Percentiles rank a stretch among this genome's conserved stretches.
Conservation (phyloP, 2,113 vertebrate genomes). For the Hyaena hyaena region DNA sequence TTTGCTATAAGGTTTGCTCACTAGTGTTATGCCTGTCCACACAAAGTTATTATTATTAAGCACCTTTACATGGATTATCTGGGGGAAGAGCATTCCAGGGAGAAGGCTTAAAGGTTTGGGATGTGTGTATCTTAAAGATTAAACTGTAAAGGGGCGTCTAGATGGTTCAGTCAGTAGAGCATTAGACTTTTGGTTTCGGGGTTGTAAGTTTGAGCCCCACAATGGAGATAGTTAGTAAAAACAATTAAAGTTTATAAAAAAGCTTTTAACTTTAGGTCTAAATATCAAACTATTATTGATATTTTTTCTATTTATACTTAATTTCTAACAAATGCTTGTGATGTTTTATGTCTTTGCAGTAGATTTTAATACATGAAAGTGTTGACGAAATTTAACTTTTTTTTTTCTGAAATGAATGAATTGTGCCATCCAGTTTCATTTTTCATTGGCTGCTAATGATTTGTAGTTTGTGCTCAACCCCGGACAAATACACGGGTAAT, state of each 20-base stretch:
- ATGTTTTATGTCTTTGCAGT: background rate
- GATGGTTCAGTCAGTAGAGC: too few relatives aligned
- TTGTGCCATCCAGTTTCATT: background rate
- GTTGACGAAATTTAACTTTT: background rate
- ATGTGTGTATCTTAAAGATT: background rate
- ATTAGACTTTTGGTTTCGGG: too few relatives aligned
- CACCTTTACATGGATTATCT: background rate
- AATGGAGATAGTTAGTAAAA: too few relatives aligned
- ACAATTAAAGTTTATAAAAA: background rate
- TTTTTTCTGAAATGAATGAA: constrained; percentile 24
- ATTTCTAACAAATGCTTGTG: constrained; percentile 5
- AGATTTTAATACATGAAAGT: background rate
- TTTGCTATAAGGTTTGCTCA: background rate
- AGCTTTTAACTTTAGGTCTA: background rate
- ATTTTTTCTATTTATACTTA: background rate
- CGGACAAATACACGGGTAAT: background rate
- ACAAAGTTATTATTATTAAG: background rate
- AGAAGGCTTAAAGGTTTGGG: background rate
- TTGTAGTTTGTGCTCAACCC: background rate
- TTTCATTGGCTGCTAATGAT: background rate
- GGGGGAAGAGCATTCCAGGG: background rate
- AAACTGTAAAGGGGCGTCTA: background rate
- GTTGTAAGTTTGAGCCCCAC: too few relatives aligned
- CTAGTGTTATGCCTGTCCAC: background rate
- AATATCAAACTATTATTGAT: background rate